A percentile compares a stretch with the other conserved stretches of the same genome.
These are phyloP conservation scores for Drosophila ananassae DNA, from an alignment of 1,140 invertebrate genomes.

Conservation along the genomic window DNA sequence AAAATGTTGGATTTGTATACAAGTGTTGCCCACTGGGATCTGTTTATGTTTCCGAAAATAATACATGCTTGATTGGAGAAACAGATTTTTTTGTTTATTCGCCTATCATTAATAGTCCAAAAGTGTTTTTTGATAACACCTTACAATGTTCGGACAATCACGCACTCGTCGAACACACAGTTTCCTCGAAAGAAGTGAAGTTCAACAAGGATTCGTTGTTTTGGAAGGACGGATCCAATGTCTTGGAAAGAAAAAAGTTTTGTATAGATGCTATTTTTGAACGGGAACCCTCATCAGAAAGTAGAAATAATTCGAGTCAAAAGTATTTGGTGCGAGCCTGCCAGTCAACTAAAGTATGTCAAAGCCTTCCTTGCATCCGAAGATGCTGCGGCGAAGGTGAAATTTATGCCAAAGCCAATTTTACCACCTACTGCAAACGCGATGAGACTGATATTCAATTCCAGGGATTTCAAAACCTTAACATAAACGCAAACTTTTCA, in stretches of 20 bases:
- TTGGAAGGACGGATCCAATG: slow-evolving; percentile 22
- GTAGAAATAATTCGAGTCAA: background rate
- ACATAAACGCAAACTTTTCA: slow-evolving; percentile 35
- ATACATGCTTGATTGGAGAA: slow-evolving; percentile 35
- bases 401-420: slow-evolving; percentile 33
- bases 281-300: background rate
- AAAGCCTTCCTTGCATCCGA: slow-evolving; percentile 20
- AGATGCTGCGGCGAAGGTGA: slow-evolving; percentile 33
- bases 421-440: slow-evolving; percentile 26
- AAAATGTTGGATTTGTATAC: slow-evolving; percentile 42
- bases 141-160: slow-evolving; percentile 13
- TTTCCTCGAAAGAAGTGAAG: slow-evolving; percentile 9
- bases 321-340: slow-evolving; percentile 22
- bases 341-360: slow-evolving; percentile 12
- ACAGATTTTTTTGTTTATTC: slow-evolving; percentile 40
- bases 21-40: slow-evolving; percentile 41
- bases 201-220: slow-evolving; percentile 15
- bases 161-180: slow-evolving; percentile 19
- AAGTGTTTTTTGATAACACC: slow-evolving; percentile 35
- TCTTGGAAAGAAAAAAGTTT: slow-evolving; percentile 1
- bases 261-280: slow-evolving; percentile 32
- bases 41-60: slow-evolving; percentile 49
- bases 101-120: slow-evolving; percentile 36
- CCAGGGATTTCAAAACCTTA: slow-evolving; percentile 30
- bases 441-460: slow-evolving; percentile 22